Evolutionary conservation across 2,888 invertebrate species (phyloP), one percentile per base, ranked within the genome.

Genomic region (Mayetiola destructor): DNA sequence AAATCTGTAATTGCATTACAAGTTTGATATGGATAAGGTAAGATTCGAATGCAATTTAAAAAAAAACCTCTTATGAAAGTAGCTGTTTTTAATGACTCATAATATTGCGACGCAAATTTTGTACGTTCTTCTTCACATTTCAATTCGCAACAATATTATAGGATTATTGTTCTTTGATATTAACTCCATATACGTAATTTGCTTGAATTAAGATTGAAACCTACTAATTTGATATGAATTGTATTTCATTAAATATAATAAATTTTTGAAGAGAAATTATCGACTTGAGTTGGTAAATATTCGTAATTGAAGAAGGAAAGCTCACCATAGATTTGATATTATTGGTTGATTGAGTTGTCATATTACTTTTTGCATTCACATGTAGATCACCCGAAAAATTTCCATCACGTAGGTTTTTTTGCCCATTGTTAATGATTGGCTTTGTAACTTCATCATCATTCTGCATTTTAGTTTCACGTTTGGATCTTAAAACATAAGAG

Each of bases 51-150:
- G 3, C 21, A 42, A n/a, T 21, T 27, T 23, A 48, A 16, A n/a
- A 8, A 27, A 27, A 2, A 23, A 48, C 48, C 48, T 48, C 27
- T 27, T 27, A 9, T 48, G 3, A 8, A 16, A n/a, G 3, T 27
- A 14, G 27, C 23, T 27, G 27, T 27, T 12, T 27, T 27, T 6
- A 48, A 3, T 48, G 23, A 42, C 42, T 20, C 4, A 42, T 27
- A 16, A 48, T n/a, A 27, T 48, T 48, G 48, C 23, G 48, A 27
- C 48, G 48, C 48, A 48, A 48, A 48, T 42, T 3, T 9, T 48
- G 2, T 10, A 8, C 20, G 16, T 10, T 8, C 21, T 23, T 5
- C 23, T 42, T 42, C 5, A 12, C 23, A 4, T 9, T 16, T 18
- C 23, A 14, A 21, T 6, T 14, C 21, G 23, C 5, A 42, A 23